Evolutionary conservation across 2,113 vertebrate genomes (phyloP), one percentile per base, ranked within the genome.

Genomic region (Oncorhynchus mykiss): DNA sequence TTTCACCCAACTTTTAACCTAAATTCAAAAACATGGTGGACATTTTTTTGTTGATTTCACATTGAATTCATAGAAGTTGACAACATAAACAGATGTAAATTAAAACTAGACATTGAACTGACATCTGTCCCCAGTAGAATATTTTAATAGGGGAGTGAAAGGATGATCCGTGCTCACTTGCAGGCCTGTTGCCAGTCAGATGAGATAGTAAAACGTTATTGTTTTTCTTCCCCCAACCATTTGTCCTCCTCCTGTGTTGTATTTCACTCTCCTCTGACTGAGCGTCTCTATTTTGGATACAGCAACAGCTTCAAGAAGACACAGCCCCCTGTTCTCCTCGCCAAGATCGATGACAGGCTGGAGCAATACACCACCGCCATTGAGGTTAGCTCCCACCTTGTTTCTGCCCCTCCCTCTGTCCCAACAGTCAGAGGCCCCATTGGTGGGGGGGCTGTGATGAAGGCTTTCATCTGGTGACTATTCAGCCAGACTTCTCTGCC

Each of bases 301-400:
- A 97, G 96, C 70, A 97, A 96, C 91, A 96, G 94, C 48, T 92
- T 96, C 39, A 97, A 95, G 93, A 97, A 95, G 92, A 94, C 89
- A 0, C 93, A 94, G 78, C 86, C 94, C 1, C 92, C 93, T 1
- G 79, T 95, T 14, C 92, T 94, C 2, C 82, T 95, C 74, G 91
- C 95, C 1, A 97, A 94, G 89, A 97, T 99, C 0, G 95, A 96
- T 4, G 94, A 95, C 84, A 93, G 93, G 51, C 86, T 96, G 91
- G 96, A 97, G 79, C 95, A 96, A 88, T 98, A 98, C 78, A 93
- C 95, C 0, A 94, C 97, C 74, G 97, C 97, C 49, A 88, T 96
- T 2, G 96, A 98, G 96, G 97, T 99, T 77, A 80, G 79, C 25
- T 0, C 22, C 29, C 31, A 24, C 57, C 31, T 45, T 34, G 29